Evolutionary conservation across 2,113 vertebrate species (phyloP), one percentile per base, ranked within the genome.

Genomic region (Platichthys flesus): DNA sequence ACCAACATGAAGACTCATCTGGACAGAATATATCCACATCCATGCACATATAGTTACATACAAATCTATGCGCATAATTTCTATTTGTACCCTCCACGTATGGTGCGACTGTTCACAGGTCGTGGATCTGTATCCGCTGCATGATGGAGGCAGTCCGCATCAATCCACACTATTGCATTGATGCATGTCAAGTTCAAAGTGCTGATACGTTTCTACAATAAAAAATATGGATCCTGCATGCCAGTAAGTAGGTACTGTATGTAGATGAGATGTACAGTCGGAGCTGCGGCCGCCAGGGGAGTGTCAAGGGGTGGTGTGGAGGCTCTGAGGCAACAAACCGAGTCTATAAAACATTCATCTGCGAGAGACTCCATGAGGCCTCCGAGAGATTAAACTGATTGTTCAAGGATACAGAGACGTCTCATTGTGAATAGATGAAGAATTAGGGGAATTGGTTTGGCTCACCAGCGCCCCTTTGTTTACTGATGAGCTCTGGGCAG

Each of bases 401-500:
- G 69, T 70, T 74, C 26, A 74, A 81, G 82, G 64, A 65, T 68
- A 62, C 74, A 71, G 47, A 76, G 45, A 67, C 0, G 10, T 59
- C 63, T 56, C 47, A 31, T 14, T 56, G 47, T 74, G 55, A 76
- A 62, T 28, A 74, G 75, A 72, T 64, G 59, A 47, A 45, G 73
- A 80, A 68, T 77, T 81, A 42, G 1, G 73, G 63, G 62, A 77
- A 77, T 68, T 76, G 63, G 35, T 77, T 67, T 64, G 45, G 18
- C 78, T 55, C 58, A 70, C 37, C 59, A 56, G 73, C 54, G 28
- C 45, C 60, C 16, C 12, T 59, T 56, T 82, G 69, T 63, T 75
- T 83, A 76, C 71, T 74, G 54, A 82, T 78, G 68, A 85, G 67
- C 51, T 74, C 10, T 60, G 64, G 23, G 84, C 54, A 56, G 21